Evolutionary conservation across 2,888 invertebrate species (phyloP).

Genomic region (Phorcus lineatus): DNA sequence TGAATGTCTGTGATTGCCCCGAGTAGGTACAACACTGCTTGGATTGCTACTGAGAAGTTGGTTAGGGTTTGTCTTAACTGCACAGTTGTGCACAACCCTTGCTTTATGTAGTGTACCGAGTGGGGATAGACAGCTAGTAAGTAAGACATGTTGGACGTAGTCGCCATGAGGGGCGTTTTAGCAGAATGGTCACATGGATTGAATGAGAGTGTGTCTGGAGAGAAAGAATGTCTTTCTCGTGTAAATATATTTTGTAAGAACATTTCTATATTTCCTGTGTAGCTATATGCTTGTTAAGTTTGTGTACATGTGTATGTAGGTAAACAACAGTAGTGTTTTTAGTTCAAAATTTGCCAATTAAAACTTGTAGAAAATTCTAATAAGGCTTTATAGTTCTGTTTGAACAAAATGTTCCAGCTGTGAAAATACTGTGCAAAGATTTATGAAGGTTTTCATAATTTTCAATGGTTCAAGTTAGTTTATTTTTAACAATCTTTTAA

Average conservation of each 20-base stretch:
- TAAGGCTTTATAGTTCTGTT: background rate
- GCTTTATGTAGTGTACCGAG: background rate
- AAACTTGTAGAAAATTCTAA: slow-evolving; percentile 4
- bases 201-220: slow-evolving; percentile 2
- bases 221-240: background rate
- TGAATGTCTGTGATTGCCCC: slow-evolving; percentile 3
- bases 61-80: background rate
- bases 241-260: slow-evolving; percentile 20
- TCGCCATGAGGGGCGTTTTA: background rate
- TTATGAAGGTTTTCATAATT: no score
- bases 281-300: slow-evolving; percentile 24
- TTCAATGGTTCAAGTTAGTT: no score
- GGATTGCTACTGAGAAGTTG: background rate
- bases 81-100: background rate
- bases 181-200: slow-evolving; percentile 2
- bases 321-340: slow-evolving; percentile 7
- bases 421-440: no score
- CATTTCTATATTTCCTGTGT: slow-evolving; percentile 12
- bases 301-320: slow-evolving; percentile 18
- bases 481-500: no score
- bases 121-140: background rate
- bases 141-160: background rate
- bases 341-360: slow-evolving; percentile 21
- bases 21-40: background rate
- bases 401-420: background rate